Evolutionary conservation across 2,888 invertebrate genomes (phyloP).

Genomic region (Eristalis arbustorum): DNA sequence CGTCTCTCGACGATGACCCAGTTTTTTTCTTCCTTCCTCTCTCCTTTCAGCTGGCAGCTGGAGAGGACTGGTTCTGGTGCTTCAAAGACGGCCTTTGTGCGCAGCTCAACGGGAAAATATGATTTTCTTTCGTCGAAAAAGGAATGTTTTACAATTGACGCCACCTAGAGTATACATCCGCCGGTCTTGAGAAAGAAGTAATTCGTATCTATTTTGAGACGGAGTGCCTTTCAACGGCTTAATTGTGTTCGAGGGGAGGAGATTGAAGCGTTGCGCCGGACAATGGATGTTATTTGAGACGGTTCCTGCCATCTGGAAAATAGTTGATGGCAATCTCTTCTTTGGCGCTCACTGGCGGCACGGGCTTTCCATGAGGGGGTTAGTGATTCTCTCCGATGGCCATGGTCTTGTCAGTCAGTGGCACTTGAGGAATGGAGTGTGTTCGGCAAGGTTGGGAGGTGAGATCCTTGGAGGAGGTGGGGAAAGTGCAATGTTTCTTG

Average conservation of each 20-base stretch:
- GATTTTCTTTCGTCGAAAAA: not conserved
- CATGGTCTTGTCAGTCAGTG: not conserved
- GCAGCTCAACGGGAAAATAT: not conserved
- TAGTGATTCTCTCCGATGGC: too few species aligned
- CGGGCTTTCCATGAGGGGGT: not conserved
- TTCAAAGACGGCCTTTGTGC: not conserved
- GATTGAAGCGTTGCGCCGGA: not conserved
- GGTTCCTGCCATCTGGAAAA: not conserved
- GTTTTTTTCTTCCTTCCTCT: not conserved
- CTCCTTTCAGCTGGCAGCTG: not conserved
- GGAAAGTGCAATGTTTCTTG: too few species aligned
- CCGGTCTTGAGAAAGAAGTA: not conserved
- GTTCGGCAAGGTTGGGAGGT: too few species aligned
- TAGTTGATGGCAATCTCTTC: not conserved
- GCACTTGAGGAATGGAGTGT: not conserved
- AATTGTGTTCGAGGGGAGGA: not conserved
- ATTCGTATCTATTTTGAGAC: not conserved
- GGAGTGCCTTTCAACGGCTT: not conserved
- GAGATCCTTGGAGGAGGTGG: too few species aligned
- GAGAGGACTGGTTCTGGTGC: not conserved
- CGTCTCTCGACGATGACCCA: conserved; percentile 13
- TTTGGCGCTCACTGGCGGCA: not conserved
- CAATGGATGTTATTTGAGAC: not conserved
- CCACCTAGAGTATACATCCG: not conserved
- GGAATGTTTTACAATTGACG: not conserved